Evolutionary conservation across 2,113 vertebrate genomes (phyloP).

Genomic region (Lipophrys pholis): DNA sequence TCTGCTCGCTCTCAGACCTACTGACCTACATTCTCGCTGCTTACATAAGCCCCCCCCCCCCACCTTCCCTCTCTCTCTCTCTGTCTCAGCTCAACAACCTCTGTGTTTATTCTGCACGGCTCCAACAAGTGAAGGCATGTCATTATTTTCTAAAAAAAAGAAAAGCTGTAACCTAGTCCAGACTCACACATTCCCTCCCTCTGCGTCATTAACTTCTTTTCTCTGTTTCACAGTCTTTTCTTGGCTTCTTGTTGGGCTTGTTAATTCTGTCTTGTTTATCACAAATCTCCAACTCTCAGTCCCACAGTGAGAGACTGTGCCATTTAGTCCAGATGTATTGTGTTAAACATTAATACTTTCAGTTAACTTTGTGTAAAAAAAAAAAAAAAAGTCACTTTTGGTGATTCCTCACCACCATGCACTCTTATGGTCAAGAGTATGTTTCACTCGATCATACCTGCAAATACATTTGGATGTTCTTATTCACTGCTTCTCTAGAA

Average conservation of each 20-base stretch:
- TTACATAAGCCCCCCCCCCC: constrained; percentile 32
- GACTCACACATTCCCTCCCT: not conserved
- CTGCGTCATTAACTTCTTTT: not conserved
- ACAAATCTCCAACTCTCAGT: not conserved
- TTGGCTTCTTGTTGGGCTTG: not conserved
- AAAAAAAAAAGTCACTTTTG: too few species aligned
- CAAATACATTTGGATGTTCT: too few species aligned
- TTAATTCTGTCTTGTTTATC: constrained; percentile 1
- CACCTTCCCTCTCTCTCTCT: not conserved
- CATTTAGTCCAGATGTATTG: too few species aligned
- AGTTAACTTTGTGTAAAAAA: too few species aligned
- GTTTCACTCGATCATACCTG: too few species aligned
- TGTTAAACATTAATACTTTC: too few species aligned
- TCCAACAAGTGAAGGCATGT: not conserved
- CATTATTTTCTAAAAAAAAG: too few species aligned
- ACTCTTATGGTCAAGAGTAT: too few species aligned
- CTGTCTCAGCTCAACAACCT: constrained; percentile 1
- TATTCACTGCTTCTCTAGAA: too few species aligned
- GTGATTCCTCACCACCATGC: too few species aligned
- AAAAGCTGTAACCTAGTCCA: not conserved
- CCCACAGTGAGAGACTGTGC: not conserved
- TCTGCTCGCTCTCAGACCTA: not conserved
- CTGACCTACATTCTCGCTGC: constrained; percentile 51
- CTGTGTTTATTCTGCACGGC: not conserved
- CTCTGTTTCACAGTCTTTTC: not conserved